phyloP scores from a whole-genome alignment of 2,888 invertebrate species.

The Tupiocoris notatus region DNA sequence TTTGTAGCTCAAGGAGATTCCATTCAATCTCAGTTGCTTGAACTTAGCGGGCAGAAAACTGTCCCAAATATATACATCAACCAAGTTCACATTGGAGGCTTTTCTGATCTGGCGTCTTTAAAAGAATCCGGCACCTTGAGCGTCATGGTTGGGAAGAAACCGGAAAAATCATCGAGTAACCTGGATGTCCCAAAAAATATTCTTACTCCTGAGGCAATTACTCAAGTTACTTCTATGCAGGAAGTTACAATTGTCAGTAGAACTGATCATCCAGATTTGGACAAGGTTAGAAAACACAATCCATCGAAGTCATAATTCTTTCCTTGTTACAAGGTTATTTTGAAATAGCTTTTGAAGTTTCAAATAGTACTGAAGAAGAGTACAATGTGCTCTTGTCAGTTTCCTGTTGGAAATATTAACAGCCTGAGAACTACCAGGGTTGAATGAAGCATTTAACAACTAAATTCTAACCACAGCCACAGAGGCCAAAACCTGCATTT shows the following conservation, averaged over 20 bases:
- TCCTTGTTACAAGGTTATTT: no score
- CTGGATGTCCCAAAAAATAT: background rate
- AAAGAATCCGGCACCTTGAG: conserved; percentile 1
- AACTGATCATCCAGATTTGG: background rate
- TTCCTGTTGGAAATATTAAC: no score
- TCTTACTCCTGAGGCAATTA: background rate
- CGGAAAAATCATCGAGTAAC: background rate
- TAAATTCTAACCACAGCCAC: no score
- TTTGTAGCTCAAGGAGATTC: conserved; percentile 16
- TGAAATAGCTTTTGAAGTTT: background rate
- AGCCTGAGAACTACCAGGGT: no score
- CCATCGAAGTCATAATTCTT: no score
- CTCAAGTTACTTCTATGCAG: background rate
- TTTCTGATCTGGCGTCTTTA: conserved; percentile 11
- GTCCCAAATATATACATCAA: conserved; percentile 26
- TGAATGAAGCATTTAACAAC: no score
- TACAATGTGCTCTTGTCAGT: no score
- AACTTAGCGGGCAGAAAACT: conserved; percentile 30
- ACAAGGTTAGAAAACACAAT: background rate
- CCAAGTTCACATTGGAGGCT: conserved; percentile 18
- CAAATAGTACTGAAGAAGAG: background rate
- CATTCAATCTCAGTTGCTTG: conserved; percentile 10
- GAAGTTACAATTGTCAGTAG: background rate
- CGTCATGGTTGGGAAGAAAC: background rate
- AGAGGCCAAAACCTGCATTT: no score